Conservation (phyloP, 2,797 vertebrate genomes). For the Parotocinclus haroldoi region DNA sequence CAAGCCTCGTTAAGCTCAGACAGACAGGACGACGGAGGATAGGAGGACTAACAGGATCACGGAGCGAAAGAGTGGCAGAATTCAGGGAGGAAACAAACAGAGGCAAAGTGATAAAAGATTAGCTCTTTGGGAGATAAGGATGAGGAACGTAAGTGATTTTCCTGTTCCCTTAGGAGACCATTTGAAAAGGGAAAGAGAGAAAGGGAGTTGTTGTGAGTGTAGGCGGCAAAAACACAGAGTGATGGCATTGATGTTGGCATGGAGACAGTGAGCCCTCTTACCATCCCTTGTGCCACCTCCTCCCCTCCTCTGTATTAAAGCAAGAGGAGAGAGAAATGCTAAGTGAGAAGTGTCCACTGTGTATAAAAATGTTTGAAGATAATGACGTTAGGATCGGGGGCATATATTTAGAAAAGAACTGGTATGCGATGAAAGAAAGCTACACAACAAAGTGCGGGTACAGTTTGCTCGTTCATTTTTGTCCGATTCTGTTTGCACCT, state of each 20-base stretch:
- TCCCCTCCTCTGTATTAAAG: slow-evolving; percentile 10
- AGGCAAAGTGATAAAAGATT: slow-evolving; percentile 6
- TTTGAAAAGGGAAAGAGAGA: background rate
- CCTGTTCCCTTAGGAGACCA: background rate
- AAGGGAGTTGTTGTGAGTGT: slow-evolving; percentile 7
- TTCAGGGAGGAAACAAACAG: background rate
- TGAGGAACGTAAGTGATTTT: background rate
- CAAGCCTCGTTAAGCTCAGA: slow-evolving; percentile 27
- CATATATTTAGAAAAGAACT: too few relatives aligned
- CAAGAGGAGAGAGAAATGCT: slow-evolving; percentile 2
- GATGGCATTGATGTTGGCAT: slow-evolving; percentile 48
- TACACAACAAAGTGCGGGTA: too few relatives aligned
- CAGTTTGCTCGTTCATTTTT: too few relatives aligned
- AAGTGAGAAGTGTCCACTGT: slow-evolving; percentile 32
- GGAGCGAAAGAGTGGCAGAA: background rate
- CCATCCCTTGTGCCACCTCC: slow-evolving; percentile 32
- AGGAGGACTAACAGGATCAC: background rate
- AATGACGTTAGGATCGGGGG: slow-evolving; percentile 12
- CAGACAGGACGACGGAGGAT: background rate
- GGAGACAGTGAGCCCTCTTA: slow-evolving; percentile 39
- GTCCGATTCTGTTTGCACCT: too few relatives aligned
- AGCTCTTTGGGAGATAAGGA: background rate
- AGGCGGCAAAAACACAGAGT: slow-evolving; percentile 19
- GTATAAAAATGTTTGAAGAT: slow-evolving; percentile 45
- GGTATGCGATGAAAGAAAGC: too few relatives aligned